These are phyloP conservation scores for Batillaria attramentaria DNA, from an alignment of 1,140 invertebrate species.

Conservation along the genomic window DNA sequence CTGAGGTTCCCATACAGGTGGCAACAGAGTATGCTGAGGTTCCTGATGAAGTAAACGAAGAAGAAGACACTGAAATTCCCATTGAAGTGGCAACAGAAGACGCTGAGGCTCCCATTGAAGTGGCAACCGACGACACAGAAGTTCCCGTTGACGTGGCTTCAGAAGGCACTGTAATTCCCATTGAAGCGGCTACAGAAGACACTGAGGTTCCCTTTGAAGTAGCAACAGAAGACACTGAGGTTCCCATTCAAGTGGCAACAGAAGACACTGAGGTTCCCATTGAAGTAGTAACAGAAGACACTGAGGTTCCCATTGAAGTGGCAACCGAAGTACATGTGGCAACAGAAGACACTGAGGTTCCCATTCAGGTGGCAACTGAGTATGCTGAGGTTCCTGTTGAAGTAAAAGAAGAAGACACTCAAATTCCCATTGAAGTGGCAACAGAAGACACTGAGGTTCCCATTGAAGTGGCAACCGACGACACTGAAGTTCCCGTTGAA, in stretches of 20 bases:
- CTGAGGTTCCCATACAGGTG: no score
- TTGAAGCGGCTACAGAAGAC: not conserved
- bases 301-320: not conserved
- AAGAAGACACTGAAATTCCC: not conserved
- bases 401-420: not conserved
- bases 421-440: conserved; percentile 8
- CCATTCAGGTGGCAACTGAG: not conserved
- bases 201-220: not conserved
- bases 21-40: not conserved
- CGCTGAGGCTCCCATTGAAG: no score
- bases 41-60: not conserved
- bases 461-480: not conserved
- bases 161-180: not conserved
- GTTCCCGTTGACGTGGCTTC: not conserved
- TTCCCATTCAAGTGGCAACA: not conserved
- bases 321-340: not conserved
- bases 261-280: no score
- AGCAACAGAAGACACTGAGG: not conserved
- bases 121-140: not conserved
- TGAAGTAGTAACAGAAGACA: not conserved
- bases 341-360: no score
- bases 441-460: conserved; percentile 19
- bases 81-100: no score
- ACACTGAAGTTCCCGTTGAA: not conserved
- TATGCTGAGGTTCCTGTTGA: not conserved